Base-by-base conservation (phyloP, 2,113 vertebrate genomes). In the Notarius quadriscutis region DNA sequence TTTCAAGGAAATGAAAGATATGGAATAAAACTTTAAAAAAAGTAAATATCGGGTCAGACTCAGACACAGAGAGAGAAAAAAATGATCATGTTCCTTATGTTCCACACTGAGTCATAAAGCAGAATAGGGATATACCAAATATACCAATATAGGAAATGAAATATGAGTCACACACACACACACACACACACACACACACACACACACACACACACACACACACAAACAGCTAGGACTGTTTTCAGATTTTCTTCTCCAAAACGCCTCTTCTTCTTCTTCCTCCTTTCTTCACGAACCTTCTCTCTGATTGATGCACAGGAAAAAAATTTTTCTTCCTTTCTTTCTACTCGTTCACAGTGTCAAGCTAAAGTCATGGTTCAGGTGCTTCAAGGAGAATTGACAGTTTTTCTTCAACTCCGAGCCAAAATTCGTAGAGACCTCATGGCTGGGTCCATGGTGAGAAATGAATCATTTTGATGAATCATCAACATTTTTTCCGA, bases 51-150 rank as follows among this genome's bases (percentile, higher is more conserved):
- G 22, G 50, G 17, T 48, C 15, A 75, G 55, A 34, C 8, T 27
- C 5, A 55, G n/a, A 65, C 5, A 34, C 5, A 84, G 6, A 30
- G 7, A 51, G 67, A 71, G 5, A 51, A 25, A 75, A 48, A 51
- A 12, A 15, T 53, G 41, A 41, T 77, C 14, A 69, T 83, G 62
- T 20, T 81, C 75, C n/a, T 50, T 81, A 81, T 81, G 63, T 53
- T 75, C 30, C 20, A 84, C 25, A 72, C 75, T 84, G 75, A 88
- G 83, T 80, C 83, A 84, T 60, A 85, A 81, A 79, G 22, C 57
- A 83, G 51, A 83, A 74, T 25, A 65, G 74, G 50, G 82, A 87
- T 72, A 82, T 74, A 88, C 83, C 72, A 57, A 87, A 82, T 82
- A 80, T 57, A 88, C 87, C 79, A 85, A 53, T 83, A 82, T 71